Percentiles rank a stretch among this genome's conserved stretches.
Evolutionary conservation across 2,113 vertebrate genomes (phyloP).

Genomic region (Caloenas nicobarica): DNA sequence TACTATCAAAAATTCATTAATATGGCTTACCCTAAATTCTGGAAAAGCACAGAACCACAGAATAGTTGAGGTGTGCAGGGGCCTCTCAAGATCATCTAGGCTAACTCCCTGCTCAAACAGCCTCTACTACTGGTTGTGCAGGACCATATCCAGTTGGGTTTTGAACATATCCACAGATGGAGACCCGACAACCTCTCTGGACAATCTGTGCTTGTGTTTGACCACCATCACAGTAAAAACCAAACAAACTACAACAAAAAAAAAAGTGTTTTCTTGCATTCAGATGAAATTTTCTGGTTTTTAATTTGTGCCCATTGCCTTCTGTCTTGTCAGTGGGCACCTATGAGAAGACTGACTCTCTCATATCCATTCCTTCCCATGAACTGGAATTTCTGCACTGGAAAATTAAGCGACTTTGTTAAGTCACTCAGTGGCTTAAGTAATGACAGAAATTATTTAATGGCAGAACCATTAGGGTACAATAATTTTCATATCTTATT

Average conservation of each 20-base stretch:
- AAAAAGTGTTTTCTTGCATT: not conserved
- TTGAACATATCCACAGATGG: not conserved
- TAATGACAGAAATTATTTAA: not conserved
- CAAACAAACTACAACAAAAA: not conserved
- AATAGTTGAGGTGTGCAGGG: not conserved
- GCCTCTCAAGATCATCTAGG: not conserved
- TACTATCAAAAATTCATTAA: not conserved
- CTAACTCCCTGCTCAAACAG: not conserved
- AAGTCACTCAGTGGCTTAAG: not conserved
- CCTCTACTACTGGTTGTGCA: not conserved
- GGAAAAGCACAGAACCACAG: not conserved
- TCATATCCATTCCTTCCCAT: not conserved
- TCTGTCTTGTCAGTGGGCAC: not conserved
- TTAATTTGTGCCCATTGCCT: not conserved
- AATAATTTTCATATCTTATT: not conserved
- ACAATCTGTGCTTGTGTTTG: not conserved
- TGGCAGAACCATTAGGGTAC: not conserved
- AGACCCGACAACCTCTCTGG: not conserved
- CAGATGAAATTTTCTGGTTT: not conserved
- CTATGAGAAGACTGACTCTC: not conserved
- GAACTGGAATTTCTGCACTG: not conserved
- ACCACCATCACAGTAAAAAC: not conserved
- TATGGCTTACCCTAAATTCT: not conserved
- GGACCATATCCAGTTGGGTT: not conserved
- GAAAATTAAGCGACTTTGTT: not conserved